phyloP scores from a whole-genome alignment of 2,888 invertebrate species.

The Ectemnius continuus region DNA sequence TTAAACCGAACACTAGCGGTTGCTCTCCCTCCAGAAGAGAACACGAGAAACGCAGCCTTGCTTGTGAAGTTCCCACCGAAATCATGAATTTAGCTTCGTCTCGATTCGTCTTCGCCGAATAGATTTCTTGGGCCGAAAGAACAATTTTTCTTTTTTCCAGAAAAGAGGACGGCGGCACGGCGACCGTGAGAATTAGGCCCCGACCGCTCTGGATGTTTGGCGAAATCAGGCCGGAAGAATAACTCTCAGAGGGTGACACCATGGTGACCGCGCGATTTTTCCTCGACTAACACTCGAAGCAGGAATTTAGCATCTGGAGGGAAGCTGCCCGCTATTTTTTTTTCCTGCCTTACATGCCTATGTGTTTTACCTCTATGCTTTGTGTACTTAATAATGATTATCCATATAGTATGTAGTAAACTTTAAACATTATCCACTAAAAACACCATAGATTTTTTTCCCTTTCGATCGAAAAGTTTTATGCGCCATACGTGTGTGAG shows the following conservation, averaged over 20 bases:
- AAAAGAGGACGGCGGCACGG: not conserved
- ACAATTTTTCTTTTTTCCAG: conserved; percentile 8
- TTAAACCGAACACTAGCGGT: conserved; percentile 70
- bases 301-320: conserved; percentile 72
- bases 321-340: conserved; percentile 68
- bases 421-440: conserved; percentile 77
- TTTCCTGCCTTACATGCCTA: conserved; percentile 72
- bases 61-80: conserved; percentile 10
- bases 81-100: conserved; percentile 5
- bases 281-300: conserved; percentile 2
- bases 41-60: conserved; percentile 38
- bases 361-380: conserved; percentile 74
- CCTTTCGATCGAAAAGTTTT: conserved; percentile 62
- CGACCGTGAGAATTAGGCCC: too few relatives aligned
- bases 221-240: too few relatives aligned
- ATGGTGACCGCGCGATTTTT: conserved; percentile 11
- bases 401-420: conserved; percentile 76
- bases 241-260: conserved; percentile 1
- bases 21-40: conserved; percentile 71
- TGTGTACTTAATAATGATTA: conserved; percentile 77
- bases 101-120: conserved; percentile 14
- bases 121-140: conserved; percentile 16
- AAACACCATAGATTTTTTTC: conserved; percentile 70
- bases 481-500: conserved; percentile 62
- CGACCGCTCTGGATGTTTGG: too few relatives aligned